phyloP scores from a whole-genome alignment of 2,113 vertebrate genomes.

The Ctenodactylus gundi region DNA sequence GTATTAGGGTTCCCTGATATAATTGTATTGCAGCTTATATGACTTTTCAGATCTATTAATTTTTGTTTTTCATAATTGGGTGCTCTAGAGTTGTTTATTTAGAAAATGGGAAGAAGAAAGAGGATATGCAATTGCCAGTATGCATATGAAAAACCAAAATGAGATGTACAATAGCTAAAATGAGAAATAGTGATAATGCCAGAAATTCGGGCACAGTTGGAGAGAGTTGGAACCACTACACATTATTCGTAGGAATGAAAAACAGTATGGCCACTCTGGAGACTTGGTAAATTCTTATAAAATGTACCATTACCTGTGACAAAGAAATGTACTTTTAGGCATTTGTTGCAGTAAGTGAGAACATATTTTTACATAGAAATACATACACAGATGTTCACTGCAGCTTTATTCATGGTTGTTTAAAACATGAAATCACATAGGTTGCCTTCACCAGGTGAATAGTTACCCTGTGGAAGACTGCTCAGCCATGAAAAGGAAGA shows the following conservation, averaged over 20 bases:
- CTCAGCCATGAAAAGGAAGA: background rate
- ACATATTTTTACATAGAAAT: background rate
- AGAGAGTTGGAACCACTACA: background rate
- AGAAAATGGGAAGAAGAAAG: slow-evolving; percentile 1
- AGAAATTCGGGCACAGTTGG: background rate
- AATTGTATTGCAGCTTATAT: no score
- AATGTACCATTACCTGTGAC: background rate
- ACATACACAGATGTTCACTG: background rate
- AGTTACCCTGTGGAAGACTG: background rate
- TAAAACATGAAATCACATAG: background rate
- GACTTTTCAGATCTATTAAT: no score
- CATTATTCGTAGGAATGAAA: background rate
- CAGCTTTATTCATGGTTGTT: background rate
- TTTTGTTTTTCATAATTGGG: no score
- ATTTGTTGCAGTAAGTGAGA: background rate
- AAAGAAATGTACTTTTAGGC: background rate
- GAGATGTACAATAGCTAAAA: background rate
- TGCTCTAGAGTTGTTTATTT: background rate
- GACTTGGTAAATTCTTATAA: background rate
- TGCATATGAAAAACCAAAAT: background rate
- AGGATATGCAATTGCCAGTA: background rate
- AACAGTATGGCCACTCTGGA: background rate
- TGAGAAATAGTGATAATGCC: background rate
- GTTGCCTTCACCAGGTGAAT: background rate
- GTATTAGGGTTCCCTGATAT: no score